Base-by-base conservation (phyloP, 2,888 invertebrate genomes). In the Hermodice carunculata region DNA sequence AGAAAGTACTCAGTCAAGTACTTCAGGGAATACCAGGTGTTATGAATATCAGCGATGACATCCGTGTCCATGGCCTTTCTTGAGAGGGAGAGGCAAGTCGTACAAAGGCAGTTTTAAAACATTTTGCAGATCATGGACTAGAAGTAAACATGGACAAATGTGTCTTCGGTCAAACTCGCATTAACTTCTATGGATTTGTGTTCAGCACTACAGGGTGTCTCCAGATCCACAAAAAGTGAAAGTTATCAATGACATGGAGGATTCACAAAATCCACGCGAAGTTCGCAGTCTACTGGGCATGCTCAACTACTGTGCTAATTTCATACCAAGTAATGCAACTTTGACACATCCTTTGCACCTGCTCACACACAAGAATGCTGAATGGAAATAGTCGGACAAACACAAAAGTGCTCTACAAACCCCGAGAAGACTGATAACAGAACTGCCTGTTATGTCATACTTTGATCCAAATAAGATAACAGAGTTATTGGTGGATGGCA, bases 211-310 rank as follows among this genome's bases (percentile, higher is more conserved):
- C 67, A 28, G 54, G 62, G 3, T 57, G 26, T 11, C 34, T n/a
- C 32, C 42, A 14, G 5, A 34, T 4, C 19, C 31, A n/a, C 48
- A 57, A 24, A 62, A 62, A 34, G 56, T 56, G 4, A 54, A 46
- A 28, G 62, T 57, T 6, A 52, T 57, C 24, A 31, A 37, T 19
- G 49, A 74, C 6, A 71, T 74, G 59, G 76, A 77, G 40, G 57
- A 51, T 0, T 76, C 77, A 5, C 68, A 61, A 26, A 72, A 77
- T 54, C 42, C n/a, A n/a, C n/a, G n/a, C 14, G 67, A 79, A 31
- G 57, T 79, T n/a, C 61, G 69, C 6, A 71, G 75, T 2, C 76
- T 76, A 54, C 31, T 79, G 3, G 76, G 79, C 1, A 53, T 75
- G 32, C 51, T 77, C 4, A 26, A 43, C 43, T 57, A 43, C 28